Base-by-base conservation (phyloP, 2,888 invertebrate species). In the Pimpla rufipes region DNA sequence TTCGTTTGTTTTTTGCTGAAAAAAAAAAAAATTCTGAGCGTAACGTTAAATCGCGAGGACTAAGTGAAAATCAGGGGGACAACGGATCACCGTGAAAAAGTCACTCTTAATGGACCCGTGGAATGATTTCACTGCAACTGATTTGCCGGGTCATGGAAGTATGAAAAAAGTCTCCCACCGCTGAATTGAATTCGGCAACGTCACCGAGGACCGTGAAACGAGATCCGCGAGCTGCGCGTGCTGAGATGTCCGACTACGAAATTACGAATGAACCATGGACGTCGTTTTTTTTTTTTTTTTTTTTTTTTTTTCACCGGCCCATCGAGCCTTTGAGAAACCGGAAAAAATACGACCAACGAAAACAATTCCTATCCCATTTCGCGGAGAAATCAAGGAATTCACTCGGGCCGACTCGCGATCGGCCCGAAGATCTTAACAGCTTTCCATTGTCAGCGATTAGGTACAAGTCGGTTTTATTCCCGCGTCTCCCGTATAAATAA, bases 391-490 rank as follows among this genome's bases (percentile, higher is more conserved):
- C 23, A 52, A 85, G 87, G 89, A 90, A 89, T 89, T 81, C 82
- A 21, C 52, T 71, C 70, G 52, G 83, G 52, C 16, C 23, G 70
- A 8, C 10, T 6, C 7, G 13, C 42, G 42, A 64, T 83, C 78
- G 79, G 67, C 81, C 68, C 66, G 59, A 57, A 71, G 47, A 67
- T 74, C 81, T 88, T 88, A 89, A 89, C 88, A 86, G 88, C 87
- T 86, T 82, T 83, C 89, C 87, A 91, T 91, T 92, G 91, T 92
- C 86, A 67, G 85, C 88, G 88, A 89, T 91, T 90, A 87, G 89
- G 86, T 90, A 88, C 90, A 88, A 91, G 89, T 87, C n/a, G 87
- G 88, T 88, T 88, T 88, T 88, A 89, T 88, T 80, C 57, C 75
- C 62, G 10, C 50, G 29, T 45, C 11, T 66, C 50, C 40, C 68